Conservation (phyloP, 2,797 vertebrate genomes). For the Caiman crocodilus region DNA sequence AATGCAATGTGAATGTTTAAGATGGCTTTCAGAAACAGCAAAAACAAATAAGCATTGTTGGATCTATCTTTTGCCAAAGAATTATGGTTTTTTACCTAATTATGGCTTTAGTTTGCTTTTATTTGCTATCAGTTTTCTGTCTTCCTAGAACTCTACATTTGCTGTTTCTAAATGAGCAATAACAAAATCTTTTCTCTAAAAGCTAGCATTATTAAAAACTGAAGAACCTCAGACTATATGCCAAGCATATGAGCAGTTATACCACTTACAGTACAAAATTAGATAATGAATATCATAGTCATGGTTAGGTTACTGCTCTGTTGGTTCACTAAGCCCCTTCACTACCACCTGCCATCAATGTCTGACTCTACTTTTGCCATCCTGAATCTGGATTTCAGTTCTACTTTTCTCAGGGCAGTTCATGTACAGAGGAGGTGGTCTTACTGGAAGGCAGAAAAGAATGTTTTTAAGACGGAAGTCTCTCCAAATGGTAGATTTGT, state of each 20-base stretch:
- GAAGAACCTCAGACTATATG: neutral
- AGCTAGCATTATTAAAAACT: neutral
- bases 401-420: neutral
- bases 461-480: constrained; percentile 31
- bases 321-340: neutral
- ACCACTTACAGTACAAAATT: neutral
- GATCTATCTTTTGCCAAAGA: neutral
- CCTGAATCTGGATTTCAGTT: neutral
- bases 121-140: neutral
- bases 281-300: neutral
- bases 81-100: neutral
- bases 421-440: constrained; percentile 14
- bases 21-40: neutral
- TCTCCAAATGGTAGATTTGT: constrained; percentile 42
- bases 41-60: neutral
- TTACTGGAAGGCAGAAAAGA: constrained; percentile 34
- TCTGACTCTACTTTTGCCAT: neutral
- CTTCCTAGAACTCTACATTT: neutral
- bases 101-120: neutral
- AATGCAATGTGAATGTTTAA: neutral
- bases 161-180: neutral
- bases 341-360: neutral
- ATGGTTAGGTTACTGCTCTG: neutral
- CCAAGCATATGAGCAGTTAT: neutral
- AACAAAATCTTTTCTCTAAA: neutral